phyloP scores from a whole-genome alignment of 1,140 invertebrate species.

The Cyphomyrmex costatus region DNA sequence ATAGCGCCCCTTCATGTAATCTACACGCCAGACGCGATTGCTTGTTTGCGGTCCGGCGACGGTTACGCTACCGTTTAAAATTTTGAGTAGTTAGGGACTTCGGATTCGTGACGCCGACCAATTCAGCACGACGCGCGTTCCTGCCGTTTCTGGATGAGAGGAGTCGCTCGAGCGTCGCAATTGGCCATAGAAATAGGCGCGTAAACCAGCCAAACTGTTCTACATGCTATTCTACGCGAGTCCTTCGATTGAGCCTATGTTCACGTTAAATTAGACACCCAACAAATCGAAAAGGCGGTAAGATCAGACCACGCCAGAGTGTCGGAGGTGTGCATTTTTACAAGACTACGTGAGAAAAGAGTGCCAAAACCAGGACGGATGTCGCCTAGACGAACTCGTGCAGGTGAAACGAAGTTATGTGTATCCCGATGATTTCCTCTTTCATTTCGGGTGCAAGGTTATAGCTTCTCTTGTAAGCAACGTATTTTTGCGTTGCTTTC shows the following conservation, averaged over 20 bases:
- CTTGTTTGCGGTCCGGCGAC: neutral
- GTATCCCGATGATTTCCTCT: neutral
- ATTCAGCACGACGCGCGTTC: neutral
- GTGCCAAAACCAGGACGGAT: neutral
- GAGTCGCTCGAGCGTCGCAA: neutral
- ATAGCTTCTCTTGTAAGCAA: neutral
- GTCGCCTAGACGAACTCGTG: slow-evolving; percentile 11
- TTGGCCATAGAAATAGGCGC: slow-evolving; percentile 22
- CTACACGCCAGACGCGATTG: too few species aligned
- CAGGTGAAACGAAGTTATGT: neutral
- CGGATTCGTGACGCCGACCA: neutral
- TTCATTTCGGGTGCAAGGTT: neutral
- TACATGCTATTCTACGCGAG: too few species aligned
- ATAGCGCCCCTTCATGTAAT: too few species aligned
- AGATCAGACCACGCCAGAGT: neutral
- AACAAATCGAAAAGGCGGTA: neutral
- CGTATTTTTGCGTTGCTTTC: neutral
- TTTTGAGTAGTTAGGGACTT: too few species aligned
- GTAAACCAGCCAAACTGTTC: neutral
- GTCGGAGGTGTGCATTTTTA: neutral
- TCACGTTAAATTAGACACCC: neutral
- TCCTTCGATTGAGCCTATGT: neutral
- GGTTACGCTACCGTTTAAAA: neutral
- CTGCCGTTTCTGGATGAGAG: neutral
- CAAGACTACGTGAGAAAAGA: neutral